These are phyloP conservation scores for Ylistrum balloti DNA, from an alignment of 1,140 invertebrate genomes.

Conservation along the genomic window DNA sequence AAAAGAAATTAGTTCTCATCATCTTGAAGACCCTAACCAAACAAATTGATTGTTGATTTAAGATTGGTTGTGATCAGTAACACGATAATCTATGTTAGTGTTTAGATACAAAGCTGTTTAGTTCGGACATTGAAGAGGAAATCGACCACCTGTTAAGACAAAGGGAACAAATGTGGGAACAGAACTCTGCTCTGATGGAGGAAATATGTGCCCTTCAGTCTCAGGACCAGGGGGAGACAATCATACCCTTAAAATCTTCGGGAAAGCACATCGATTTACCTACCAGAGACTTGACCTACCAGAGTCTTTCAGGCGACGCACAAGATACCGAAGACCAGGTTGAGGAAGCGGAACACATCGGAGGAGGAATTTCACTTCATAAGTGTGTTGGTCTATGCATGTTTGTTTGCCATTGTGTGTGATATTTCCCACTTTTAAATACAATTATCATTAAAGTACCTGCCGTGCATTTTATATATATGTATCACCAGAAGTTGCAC, in stretches of 20 bases:
- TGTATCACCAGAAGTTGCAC: too few relatives aligned
- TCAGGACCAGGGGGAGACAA: background rate
- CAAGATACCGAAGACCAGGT: background rate
- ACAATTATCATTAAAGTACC: too few relatives aligned
- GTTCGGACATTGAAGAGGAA: constrained; percentile 11
- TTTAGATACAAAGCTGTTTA: background rate
- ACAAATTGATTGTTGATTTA: too few relatives aligned
- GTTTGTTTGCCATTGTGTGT: too few relatives aligned
- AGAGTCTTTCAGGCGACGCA: background rate
- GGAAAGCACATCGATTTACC: background rate
- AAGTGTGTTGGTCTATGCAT: background rate
- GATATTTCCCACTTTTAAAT: too few relatives aligned
- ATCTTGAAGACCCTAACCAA: too few relatives aligned
- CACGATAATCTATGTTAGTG: too few relatives aligned
- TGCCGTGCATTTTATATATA: too few relatives aligned
- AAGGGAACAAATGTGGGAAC: constrained; percentile 18
- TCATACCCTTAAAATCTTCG: background rate
- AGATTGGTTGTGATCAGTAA: too few relatives aligned
- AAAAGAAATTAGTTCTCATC: too few relatives aligned
- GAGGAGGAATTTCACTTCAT: background rate
- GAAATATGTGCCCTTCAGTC: background rate
- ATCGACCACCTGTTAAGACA: background rate
- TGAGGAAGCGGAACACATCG: background rate
- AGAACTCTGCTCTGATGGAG: background rate
- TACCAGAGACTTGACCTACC: background rate